These are phyloP conservation scores for Ambastaia sidthimunki DNA, from an alignment of 2,797 vertebrate genomes.

Conservation along the genomic window DNA sequence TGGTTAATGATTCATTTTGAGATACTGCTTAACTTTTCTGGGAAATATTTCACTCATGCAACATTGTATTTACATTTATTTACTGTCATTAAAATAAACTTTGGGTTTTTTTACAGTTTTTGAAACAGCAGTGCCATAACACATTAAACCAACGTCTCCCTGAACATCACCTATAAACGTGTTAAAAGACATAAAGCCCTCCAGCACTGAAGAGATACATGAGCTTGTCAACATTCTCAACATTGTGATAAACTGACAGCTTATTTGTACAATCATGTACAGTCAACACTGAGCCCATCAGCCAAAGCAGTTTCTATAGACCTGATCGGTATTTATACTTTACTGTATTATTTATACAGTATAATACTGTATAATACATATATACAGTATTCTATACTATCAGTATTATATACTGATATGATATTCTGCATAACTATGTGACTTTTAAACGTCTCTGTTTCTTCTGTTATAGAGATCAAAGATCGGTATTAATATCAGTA, in stretches of 20 bases:
- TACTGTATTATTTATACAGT: too few relatives aligned
- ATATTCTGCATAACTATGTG: not conserved
- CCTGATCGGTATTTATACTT: not conserved
- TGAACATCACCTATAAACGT: not conserved
- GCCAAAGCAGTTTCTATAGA: too few relatives aligned
- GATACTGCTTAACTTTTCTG: not conserved
- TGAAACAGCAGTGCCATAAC: not conserved
- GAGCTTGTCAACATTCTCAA: not conserved
- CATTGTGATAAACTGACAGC: not conserved
- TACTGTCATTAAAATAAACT: not conserved
- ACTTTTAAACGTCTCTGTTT: not conserved
- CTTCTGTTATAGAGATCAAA: constrained; percentile 4
- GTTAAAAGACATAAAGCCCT: not conserved
- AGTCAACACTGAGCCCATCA: not conserved
- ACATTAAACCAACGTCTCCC: not conserved
- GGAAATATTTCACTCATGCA: not conserved
- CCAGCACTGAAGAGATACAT: not conserved
- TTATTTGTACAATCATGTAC: not conserved
- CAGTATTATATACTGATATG: not conserved
- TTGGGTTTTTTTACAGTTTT: not conserved
- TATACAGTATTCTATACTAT: too few relatives aligned
- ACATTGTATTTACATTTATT: not conserved
- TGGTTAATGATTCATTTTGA: not conserved
- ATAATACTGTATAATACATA: too few relatives aligned
- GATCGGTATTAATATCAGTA: not conserved